Evolutionary conservation across 2,113 vertebrate genomes (phyloP), one percentile per base, ranked within the genome.

Genomic region (Sebastes schlegelii): DNA sequence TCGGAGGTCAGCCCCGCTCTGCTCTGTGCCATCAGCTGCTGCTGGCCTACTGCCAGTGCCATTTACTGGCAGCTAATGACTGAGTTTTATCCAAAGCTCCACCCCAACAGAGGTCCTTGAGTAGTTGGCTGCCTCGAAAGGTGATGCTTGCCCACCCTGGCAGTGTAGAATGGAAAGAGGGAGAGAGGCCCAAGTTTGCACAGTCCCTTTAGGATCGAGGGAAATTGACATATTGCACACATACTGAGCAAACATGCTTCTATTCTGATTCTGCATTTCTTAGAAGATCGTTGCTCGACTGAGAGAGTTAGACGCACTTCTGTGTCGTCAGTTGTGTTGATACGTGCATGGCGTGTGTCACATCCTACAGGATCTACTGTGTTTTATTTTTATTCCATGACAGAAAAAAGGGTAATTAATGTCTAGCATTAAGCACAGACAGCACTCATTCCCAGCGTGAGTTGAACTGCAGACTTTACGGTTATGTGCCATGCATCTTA

Each of bases 41-140:
- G 79, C 79, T 65, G 74, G 77, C 86, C 71, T 46, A 2, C 49
- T 80, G 74, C 83, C 86, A 84, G 69, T 10, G 19, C 83, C 1
- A 65, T 83, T 84, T 46, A 83, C 52, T n/a, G 60, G 57, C 87
- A 92, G 80, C 91, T 91, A 93, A 80, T 88, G 77, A 58, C 58
- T 51, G 79, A 60, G 52, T 64, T 63, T 46, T 40, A 57, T 82
- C 57, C 55, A 70, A 84, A 43, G 76, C 83, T 70, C 84, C 83
- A 52, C 82, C 84, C 82, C 51, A 80, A 21, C 74, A 51, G 49
- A 40, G 73, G 45, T 42, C 43, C 65, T 70, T 43, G 73, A 55
- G 74, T 48, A 72, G 77, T 45, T 10, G 40, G 58, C 46, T 60
- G 73, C 63, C 45, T 72, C 43, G 46, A 77, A 85, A 86, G 6